phyloP scores from a whole-genome alignment of 2,113 vertebrate species.

The Oenanthe melanoleuca region DNA sequence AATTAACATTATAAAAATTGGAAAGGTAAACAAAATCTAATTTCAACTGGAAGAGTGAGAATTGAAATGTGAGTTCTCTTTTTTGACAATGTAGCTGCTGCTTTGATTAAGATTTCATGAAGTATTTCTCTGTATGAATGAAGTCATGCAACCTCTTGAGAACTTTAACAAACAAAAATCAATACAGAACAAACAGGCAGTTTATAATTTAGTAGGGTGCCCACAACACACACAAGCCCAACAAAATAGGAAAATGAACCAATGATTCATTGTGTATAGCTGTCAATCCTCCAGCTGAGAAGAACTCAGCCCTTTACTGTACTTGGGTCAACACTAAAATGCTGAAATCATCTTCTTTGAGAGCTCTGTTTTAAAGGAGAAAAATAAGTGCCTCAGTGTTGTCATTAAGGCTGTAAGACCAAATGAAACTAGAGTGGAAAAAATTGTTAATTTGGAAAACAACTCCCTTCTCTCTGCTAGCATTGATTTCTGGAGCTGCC shows the following conservation, averaged over 20 bases:
- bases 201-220: neutral
- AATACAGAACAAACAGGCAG: neutral
- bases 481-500: neutral
- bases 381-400: neutral
- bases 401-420: neutral
- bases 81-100: neutral
- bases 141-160: constrained; percentile 7
- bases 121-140: neutral
- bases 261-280: neutral
- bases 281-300: neutral
- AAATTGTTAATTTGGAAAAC: neutral
- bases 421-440: neutral
- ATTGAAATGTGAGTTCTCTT: neutral
- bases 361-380: neutral
- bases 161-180: constrained; percentile 14
- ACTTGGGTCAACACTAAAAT: neutral
- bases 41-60: neutral
- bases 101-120: constrained; percentile 42
- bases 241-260: neutral
- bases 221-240: neutral
- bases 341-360: neutral
- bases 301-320: neutral
- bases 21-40: neutral
- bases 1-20: neutral
- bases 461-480: neutral